Evolutionary conservation across 2,888 invertebrate genomes (phyloP), one percentile per base, ranked within the genome.

Genomic region (Reticulitermes lucifugus): DNA sequence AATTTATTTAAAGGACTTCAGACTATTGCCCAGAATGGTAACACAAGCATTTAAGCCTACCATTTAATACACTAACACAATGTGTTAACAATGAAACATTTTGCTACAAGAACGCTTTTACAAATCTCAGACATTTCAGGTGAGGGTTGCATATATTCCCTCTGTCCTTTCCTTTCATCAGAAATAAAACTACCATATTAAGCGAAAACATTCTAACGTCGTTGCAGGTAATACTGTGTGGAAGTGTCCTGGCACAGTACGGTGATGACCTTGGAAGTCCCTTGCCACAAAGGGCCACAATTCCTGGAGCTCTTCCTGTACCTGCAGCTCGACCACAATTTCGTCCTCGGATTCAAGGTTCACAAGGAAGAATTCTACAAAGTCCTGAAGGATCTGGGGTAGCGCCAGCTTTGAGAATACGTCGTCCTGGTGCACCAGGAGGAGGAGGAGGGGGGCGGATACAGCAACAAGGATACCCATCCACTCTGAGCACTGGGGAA

Each of bases 221-320:
- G 14, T 65, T n/a, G n/a, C 65, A 65, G 65, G 25, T 65, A 25
- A 14, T 79, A 29, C 46, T 84, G 65, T 84, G 65, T 51, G 79
- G 84, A 22, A 25, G 29, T 14, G 59, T 51, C 25, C 65, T 84
- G 21, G 84, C 84, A 21, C 84, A 84, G 79, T 84, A 84, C 29
- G 79, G 59, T 18, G 70, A 70, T n/a, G 25, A n/a, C n/a, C 9
- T n/a, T 25, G 25, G 65, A 65, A 65, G 65, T 70, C 14, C 9
- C 79, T 65, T 51, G 43, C 84, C 79, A 29, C 79, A 60, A 46
- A 79, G 84, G 43, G 75, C 79, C n/a, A 77, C 70, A 18, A 79
- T 84, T 3, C 84, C 84, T 22, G 84, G 84, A 7, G 51, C 84
- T 10, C 22, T 84, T 4, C 79, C 79, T 18, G 18, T 79, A 3